Evolutionary conservation across 2,113 vertebrate genomes (phyloP).

Genomic region (Tonatia bakeri): DNA sequence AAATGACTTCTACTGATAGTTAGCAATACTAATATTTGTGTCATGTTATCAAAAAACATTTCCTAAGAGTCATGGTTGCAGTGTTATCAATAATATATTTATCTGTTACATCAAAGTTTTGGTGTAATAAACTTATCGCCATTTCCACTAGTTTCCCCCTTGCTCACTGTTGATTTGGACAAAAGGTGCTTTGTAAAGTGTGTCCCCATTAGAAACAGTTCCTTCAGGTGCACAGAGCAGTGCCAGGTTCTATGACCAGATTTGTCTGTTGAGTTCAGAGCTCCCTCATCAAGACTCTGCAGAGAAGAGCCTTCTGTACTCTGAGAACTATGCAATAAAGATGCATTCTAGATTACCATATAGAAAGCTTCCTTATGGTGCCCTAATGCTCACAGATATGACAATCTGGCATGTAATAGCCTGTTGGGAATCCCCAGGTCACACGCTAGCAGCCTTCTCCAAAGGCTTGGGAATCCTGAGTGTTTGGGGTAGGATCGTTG

Average conservation of each 20-base stretch:
- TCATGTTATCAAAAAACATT: conserved; percentile 78
- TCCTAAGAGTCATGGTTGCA: conserved; percentile 69
- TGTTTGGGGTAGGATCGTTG: background rate
- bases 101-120: conserved; percentile 81
- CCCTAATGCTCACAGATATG: background rate
- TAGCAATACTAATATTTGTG: conserved; percentile 79
- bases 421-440: background rate
- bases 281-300: background rate
- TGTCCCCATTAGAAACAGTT: conserved; percentile 49
- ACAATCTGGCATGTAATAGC: background rate
- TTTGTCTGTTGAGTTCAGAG: background rate
- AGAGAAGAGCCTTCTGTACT: background rate
- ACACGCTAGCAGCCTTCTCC: background rate
- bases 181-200: conserved; percentile 78
- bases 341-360: background rate
- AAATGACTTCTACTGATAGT: conserved; percentile 69
- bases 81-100: conserved; percentile 72
- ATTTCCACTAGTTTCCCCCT: conserved; percentile 28
- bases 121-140: conserved; percentile 88
- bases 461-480: background rate
- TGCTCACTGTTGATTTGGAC: conserved; percentile 78
- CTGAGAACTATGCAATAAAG: background rate
- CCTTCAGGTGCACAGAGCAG: conserved; percentile 65
- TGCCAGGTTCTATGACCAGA: conserved; percentile 13
- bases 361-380: background rate